A percentile compares a stretch with the other conserved stretches of the same genome.
Conservation (phyloP, 2,113 vertebrate genomes). For the Benitochromis conjunctus region DNA sequence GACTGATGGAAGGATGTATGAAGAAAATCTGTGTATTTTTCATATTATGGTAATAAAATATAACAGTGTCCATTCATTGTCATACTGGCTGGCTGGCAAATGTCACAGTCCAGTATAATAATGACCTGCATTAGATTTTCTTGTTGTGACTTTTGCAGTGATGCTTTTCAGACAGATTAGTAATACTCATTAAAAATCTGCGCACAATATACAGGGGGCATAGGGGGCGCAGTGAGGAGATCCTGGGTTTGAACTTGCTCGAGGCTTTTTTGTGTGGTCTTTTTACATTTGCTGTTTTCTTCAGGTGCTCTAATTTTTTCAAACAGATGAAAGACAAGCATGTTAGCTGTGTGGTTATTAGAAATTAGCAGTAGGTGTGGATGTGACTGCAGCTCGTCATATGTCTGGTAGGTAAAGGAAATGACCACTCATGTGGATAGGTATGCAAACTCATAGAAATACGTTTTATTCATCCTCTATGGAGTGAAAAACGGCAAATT, state of each 20-base stretch:
- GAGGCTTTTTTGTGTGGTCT: not conserved
- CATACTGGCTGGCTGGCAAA: not conserved
- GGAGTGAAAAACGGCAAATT: not conserved
- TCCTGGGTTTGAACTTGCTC: not conserved
- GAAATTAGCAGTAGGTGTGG: not conserved
- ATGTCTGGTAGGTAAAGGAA: too few relatives aligned
- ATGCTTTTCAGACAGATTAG: conserved; percentile 34
- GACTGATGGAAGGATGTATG: not conserved
- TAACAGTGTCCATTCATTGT: not conserved
- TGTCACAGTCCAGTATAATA: not conserved
- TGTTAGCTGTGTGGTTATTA: not conserved
- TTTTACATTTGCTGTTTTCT: not conserved
- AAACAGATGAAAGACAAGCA: not conserved
- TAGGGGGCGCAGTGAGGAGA: not conserved
- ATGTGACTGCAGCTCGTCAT: not conserved
- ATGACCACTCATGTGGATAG: too few relatives aligned
- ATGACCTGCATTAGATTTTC: not conserved
- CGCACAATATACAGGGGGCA: not conserved
- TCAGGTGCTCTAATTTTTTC: not conserved
- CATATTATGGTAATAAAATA: not conserved
- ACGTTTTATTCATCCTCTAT: not conserved
- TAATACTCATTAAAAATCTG: conserved; percentile 23
- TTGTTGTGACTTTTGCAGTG: not conserved
- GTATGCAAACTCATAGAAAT: not conserved
- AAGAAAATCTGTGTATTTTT: not conserved